Evolutionary conservation across 2,113 vertebrate species (phyloP).

Genomic region (Coptodon bakossiorum): DNA sequence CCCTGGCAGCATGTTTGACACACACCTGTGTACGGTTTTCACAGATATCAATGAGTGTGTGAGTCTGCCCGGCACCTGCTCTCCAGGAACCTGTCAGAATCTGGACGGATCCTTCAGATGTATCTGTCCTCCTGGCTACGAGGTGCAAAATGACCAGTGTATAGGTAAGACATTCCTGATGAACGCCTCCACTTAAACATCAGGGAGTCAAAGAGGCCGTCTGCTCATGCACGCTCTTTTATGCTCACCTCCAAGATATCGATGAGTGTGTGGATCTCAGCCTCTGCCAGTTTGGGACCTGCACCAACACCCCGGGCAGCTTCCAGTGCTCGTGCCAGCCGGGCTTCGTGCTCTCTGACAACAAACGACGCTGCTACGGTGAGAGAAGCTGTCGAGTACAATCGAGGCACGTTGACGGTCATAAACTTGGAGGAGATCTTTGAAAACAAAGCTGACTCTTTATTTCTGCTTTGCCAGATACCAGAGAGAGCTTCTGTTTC

Average conservation of each 20-base stretch:
- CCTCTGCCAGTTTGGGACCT: constrained; percentile 87
- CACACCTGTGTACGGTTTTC: background rate
- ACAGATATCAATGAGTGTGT: constrained; percentile 89
- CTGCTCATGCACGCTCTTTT: background rate
- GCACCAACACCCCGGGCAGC: constrained; percentile 86
- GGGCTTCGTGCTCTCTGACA: constrained; percentile 87
- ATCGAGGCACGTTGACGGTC: background rate
- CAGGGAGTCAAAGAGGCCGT: background rate
- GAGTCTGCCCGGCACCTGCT: constrained; percentile 81
- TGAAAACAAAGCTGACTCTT: background rate
- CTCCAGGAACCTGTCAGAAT: constrained; percentile 92
- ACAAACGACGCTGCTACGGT: constrained; percentile 87
- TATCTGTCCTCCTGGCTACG: constrained; percentile 87
- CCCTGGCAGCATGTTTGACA: background rate
- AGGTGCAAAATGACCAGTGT: constrained; percentile 88
- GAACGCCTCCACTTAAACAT: background rate
- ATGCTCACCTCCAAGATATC: constrained; percentile 73
- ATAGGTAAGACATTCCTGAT: constrained; percentile 68
- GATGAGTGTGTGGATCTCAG: constrained; percentile 87
- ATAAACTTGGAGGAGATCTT: background rate
- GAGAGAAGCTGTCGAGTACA: constrained; percentile 36
- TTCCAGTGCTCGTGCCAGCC: constrained; percentile 87
- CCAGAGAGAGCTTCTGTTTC: constrained; percentile 90
- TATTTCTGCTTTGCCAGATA: constrained; percentile 70
- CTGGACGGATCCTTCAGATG: constrained; percentile 91